Evolutionary conservation across 2,113 vertebrate genomes (phyloP), one percentile per base, ranked within the genome.

Genomic region (Tretioscincus oriximinensis): DNA sequence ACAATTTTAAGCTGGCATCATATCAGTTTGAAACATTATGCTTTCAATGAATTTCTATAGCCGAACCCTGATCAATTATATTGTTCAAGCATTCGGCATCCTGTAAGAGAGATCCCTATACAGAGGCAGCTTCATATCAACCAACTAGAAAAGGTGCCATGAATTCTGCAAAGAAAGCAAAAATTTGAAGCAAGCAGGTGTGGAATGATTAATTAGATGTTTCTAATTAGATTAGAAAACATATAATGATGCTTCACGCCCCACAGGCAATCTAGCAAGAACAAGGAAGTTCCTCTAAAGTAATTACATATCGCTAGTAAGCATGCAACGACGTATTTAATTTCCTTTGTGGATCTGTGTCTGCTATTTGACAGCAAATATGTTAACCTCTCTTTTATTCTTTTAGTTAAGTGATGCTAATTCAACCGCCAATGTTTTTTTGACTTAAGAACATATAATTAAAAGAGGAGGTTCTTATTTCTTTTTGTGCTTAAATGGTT

Each of bases 201-300:
- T 78, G 22, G 65, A 77, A 29, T 81, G 47, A 81, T 81, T 67
- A 20, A 74, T 81, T 73, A 73, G 61, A 54, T 45, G 68, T 45
- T 63, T 29, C 20, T 14, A 41, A 60, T n/a, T 21, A 74, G 64
- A 58, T 61, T 70, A 79, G 31, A 66, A 74, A 79, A 79, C 67
- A 71, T 67, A 77, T 22, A 29, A 47, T 22, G 51, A 71, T 79
- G 64, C 1, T 74, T 81, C 47, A 81, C 64, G n/a, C 29, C 63
- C 63, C 20, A n/a, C 47, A 67, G 63, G 6, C 16, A 41, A 24
- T 74, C 72, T 74, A 63, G 11, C 24, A 60, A 14, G 26, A 70
- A 75, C 24, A 9, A 63, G 35, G 18, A 79, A 71, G 45, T 79
- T 26, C 67, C 35, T 28, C 67, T 47, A 58, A 78, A 78, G 29